A percentile compares a stretch with the other conserved stretches of the same genome.
phyloP scores from a whole-genome alignment of 2,113 vertebrate species.

The Elanus axillaris region DNA sequence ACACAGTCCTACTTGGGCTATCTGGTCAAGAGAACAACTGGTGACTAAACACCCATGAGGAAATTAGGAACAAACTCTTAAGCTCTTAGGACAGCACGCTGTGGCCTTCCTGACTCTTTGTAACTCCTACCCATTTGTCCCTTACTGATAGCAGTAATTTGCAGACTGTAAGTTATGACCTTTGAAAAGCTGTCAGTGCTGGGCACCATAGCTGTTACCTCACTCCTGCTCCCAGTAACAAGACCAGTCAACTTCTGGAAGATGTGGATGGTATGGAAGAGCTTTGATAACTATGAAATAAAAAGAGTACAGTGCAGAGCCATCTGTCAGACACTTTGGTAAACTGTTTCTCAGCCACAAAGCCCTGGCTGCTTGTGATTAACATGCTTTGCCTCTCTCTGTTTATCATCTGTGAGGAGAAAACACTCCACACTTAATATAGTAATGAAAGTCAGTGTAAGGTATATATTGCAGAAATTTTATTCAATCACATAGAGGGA shows the following conservation, averaged over 20 bases:
- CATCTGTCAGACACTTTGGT: not conserved
- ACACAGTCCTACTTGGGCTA: not conserved
- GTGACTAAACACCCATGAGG: not conserved
- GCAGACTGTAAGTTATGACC: not conserved
- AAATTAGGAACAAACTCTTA: not conserved
- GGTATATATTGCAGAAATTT: constrained; percentile 14
- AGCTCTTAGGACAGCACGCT: not conserved
- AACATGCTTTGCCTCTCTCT: not conserved
- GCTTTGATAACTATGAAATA: not conserved
- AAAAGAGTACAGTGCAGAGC: not conserved
- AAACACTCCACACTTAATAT: not conserved
- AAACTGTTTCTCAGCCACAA: not conserved
- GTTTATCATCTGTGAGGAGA: not conserved
- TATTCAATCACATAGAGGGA: not conserved
- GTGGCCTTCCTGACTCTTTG: not conserved
- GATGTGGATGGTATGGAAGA: not conserved
- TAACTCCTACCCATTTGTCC: not conserved
- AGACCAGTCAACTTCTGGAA: not conserved
- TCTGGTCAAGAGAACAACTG: not conserved
- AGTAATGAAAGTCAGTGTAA: not conserved
- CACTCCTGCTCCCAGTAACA: not conserved
- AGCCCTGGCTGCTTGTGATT: not conserved
- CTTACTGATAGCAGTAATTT: not conserved
- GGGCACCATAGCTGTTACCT: not conserved
- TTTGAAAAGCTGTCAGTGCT: not conserved